phyloP scores from a whole-genome alignment of 2,888 invertebrate genomes.

The Diloba caeruleocephala region DNA sequence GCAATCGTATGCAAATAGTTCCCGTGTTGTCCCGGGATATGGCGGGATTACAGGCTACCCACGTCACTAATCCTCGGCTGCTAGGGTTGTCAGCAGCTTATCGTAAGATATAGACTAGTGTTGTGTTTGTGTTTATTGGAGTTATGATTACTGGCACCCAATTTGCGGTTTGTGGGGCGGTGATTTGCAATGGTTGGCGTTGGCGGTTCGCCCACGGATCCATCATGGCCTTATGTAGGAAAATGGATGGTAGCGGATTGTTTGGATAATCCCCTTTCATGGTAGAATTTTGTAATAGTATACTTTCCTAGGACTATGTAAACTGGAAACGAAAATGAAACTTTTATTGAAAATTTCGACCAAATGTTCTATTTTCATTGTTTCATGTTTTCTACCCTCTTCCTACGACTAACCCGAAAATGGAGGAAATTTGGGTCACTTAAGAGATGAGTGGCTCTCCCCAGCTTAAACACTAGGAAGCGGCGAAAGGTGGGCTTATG shows the following conservation, averaged over 20 bases:
- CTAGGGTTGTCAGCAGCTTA: constrained; percentile 76
- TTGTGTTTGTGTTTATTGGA: constrained; percentile 60
- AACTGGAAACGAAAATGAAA: too few species aligned
- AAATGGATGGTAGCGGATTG: constrained; percentile 25
- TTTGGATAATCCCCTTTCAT: constrained; percentile 2
- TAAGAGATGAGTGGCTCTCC: too few species aligned
- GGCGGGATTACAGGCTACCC: constrained; percentile 68
- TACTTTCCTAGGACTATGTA: too few species aligned
- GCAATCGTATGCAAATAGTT: constrained; percentile 81
- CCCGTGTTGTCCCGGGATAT: constrained; percentile 71
- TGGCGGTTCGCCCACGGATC: constrained; percentile 46
- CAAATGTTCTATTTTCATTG: too few species aligned
- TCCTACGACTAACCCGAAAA: too few species aligned
- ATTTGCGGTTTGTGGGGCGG: constrained; percentile 53
- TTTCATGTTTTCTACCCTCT: too few species aligned
- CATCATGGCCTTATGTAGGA: constrained; percentile 23
- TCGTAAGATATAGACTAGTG: constrained; percentile 73
- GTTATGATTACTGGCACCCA: constrained; percentile 57
- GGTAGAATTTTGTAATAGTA: too few species aligned
- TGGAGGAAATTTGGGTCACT: too few species aligned
- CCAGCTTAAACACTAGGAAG: too few species aligned
- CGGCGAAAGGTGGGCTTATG: too few species aligned
- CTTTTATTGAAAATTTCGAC: too few species aligned
- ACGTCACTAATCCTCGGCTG: constrained; percentile 78
- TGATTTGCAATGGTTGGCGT: constrained; percentile 48